These are phyloP conservation scores for Progne subis DNA, from an alignment of 2,113 vertebrate species.

Conservation along the genomic window DNA sequence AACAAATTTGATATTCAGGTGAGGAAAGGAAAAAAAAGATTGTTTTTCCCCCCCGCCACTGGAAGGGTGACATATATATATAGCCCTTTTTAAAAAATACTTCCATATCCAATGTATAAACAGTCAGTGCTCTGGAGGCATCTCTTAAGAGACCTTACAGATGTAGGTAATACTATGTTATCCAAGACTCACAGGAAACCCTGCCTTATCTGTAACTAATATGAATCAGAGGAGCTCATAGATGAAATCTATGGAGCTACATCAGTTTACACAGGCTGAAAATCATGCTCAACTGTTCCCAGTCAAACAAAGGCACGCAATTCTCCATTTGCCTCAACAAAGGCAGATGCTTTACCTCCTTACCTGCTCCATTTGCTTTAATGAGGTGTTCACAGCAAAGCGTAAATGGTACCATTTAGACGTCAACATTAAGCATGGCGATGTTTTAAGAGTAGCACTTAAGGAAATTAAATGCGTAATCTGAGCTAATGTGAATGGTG, in stretches of 20 bases:
- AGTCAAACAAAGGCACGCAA: slow-evolving; percentile 14
- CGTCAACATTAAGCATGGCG: slow-evolving; percentile 11
- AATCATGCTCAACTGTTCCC: background rate
- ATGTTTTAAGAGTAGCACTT: slow-evolving; percentile 55
- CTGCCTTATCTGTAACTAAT: background rate
- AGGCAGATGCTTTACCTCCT: slow-evolving; percentile 57
- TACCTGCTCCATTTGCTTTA: slow-evolving; percentile 68
- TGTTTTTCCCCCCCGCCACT: background rate
- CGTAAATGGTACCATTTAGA: slow-evolving; percentile 46
- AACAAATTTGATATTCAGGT: background rate
- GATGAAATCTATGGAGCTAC: slow-evolving; percentile 1
- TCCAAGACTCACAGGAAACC: background rate
- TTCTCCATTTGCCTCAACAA: slow-evolving; percentile 19
- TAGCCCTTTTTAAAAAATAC: background rate
- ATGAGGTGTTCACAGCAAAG: slow-evolving; percentile 59
- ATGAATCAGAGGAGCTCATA: background rate
- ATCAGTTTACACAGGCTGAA: background rate
- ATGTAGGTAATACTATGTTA: background rate
- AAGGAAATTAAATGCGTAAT: slow-evolving; percentile 65
- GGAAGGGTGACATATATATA: background rate
- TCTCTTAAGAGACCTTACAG: background rate
- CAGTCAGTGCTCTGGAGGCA: background rate
- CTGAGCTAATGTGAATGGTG: slow-evolving; percentile 38
- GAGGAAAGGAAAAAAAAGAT: background rate
- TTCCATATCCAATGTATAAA: background rate